Evolutionary conservation across 1,140 invertebrate genomes (phyloP).

Genomic region (Macrobrachium rosenbergii): DNA sequence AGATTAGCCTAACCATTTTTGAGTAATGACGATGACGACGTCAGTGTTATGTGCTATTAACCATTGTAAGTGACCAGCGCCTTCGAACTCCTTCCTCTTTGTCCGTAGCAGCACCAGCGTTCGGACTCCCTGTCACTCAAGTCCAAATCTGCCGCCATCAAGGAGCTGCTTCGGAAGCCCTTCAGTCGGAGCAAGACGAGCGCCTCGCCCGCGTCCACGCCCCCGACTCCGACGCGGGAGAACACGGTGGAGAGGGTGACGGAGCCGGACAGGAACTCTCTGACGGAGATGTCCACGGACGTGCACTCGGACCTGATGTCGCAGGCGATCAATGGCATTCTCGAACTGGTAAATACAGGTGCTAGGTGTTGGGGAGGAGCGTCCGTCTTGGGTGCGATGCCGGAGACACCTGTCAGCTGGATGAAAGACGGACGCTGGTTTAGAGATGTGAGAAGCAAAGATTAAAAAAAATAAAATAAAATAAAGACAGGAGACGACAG

Average conservation of each 20-base stretch:
- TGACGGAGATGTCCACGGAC: background rate
- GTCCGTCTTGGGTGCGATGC: background rate
- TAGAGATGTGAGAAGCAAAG: too few species aligned
- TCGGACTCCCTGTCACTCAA: constrained; percentile 60
- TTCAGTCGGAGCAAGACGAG: constrained; percentile 53
- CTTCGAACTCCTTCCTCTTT: background rate
- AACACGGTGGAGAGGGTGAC: constrained; percentile 53
- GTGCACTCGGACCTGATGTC: constrained; percentile 2
- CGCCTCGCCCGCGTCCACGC: constrained; percentile 62
- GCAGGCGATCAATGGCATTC: constrained; percentile 53
- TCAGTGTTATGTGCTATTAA: background rate
- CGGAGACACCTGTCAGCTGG: background rate
- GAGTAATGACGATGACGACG: too few species aligned
- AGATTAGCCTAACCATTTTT: too few species aligned
- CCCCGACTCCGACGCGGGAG: constrained; percentile 60
- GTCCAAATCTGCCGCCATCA: constrained; percentile 62
- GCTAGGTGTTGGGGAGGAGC: background rate
- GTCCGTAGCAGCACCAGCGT: constrained; percentile 36
- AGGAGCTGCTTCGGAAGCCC: constrained; percentile 62
- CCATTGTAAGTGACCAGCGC: background rate
- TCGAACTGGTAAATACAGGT: constrained; percentile 55
- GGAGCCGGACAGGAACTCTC: background rate
- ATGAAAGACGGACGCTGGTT: too few species aligned
- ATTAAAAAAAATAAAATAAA: too few species aligned
- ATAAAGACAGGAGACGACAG: too few species aligned